Evolutionary conservation across 1,140 invertebrate species (phyloP).

Genomic region (Neocloeon triangulifer): DNA sequence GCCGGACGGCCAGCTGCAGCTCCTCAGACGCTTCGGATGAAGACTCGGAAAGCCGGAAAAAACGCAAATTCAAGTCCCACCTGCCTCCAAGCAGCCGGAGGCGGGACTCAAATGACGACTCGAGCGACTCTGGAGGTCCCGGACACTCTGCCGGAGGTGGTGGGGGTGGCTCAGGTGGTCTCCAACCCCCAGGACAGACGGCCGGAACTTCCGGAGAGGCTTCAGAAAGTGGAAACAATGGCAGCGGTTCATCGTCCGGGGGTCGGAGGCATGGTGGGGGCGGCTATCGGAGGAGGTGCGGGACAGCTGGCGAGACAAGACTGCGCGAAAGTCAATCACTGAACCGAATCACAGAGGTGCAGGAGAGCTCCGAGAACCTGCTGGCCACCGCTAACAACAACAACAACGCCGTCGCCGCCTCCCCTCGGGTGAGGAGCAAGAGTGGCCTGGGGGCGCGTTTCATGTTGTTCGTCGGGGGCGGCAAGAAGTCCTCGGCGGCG

Average conservation of each 20-base stretch:
- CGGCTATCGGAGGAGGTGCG: constrained; percentile 16
- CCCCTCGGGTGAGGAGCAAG: no score
- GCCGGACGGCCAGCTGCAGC: constrained; percentile 63
- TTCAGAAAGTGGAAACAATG: constrained; percentile 15
- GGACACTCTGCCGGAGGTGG: constrained; percentile 11
- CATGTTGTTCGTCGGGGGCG: no score
- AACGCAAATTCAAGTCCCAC: constrained; percentile 43
- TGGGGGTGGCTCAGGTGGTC: constrained; percentile 13
- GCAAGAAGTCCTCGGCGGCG: no score
- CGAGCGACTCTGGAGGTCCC: constrained; percentile 30
- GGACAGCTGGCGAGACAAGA: constrained; percentile 36
- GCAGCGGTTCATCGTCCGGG: constrained; percentile 13
- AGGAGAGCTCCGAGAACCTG: constrained; percentile 26
- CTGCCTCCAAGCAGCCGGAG: constrained; percentile 28
- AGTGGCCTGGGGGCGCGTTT: no score
- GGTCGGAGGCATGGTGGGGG: constrained; percentile 4
- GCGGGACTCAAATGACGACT: constrained; percentile 53
- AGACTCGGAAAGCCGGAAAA: constrained; percentile 60
- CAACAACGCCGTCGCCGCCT: no score
- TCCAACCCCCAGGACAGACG: no score
- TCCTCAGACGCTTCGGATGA: constrained; percentile 80
- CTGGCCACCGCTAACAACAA: no score
- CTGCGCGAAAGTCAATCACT: constrained; percentile 56
- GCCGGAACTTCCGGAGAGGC: constrained; percentile 9
- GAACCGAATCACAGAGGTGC: constrained; percentile 58